Evolutionary conservation across 37 sponge, comb jelly and placozoan genomes (phyloP), one percentile per base, ranked within the genome.

Genomic region (Halichondria panicea): DNA sequence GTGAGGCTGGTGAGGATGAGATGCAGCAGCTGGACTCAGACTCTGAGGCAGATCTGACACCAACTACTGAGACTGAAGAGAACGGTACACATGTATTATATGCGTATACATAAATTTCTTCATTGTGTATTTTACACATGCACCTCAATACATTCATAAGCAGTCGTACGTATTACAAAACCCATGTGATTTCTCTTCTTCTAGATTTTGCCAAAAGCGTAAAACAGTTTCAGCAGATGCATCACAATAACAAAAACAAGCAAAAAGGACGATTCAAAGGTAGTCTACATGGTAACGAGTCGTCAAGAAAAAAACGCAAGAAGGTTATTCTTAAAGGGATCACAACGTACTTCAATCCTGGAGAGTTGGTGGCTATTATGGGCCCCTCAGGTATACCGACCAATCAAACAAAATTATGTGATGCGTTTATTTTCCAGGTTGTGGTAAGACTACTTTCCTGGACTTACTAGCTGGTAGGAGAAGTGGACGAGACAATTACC

Each of bases 331-430:
- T 89, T 42, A 81, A 76, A 52, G 88, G 81, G 18, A 73, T 94
- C 15, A 87, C 91, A 0, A 68, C 75, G 5, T 87, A 87, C 54
- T 94, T 94, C 80, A 94, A 94, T 55, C 95, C 91, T n/a, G 88
- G 95, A 31, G 78, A 90, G 39, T 41, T 94, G 63, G 61, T 87
- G 19, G 95, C 85, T 15, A 87, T 94, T 43, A 94, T 94, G 95
- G 95, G 95, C 5, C 95, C 95, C n/a, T 90, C 91, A 58, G 92
- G 87, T 81, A 60, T 15, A 30, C 27, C 65, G 30, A 28, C n/a
- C 11, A 58, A 6, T 28, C 11, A 28, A 64, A 33, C 30, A 64
- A 22, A 28, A 32, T 9, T 58, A n/a, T n/a, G n/a, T n/a, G n/a
- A n/a, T n/a, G n/a, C n/a, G n/a, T n/a, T n/a, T n/a, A 48, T 11